Percentiles rank a stretch among this genome's conserved stretches.
These are phyloP conservation scores for Chymomyza amoena DNA, from an alignment of 2,888 invertebrate genomes.

Conservation along the genomic window DNA sequence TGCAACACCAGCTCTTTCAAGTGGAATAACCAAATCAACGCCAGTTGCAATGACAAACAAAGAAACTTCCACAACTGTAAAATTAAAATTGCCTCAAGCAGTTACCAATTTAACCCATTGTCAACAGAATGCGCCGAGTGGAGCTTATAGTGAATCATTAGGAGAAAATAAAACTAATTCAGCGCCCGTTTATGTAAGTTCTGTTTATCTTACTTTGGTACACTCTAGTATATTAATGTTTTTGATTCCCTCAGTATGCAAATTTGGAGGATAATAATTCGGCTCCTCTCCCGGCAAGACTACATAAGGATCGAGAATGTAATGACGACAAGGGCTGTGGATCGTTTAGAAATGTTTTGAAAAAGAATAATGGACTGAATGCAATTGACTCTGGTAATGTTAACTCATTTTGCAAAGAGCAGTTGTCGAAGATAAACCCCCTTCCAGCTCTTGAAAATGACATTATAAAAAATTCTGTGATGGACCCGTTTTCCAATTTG, in stretches of 20 bases:
- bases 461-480: neutral
- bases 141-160: conserved; percentile 29
- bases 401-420: conserved; percentile 1
- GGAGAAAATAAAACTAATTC: conserved; percentile 66
- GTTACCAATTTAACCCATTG: conserved; percentile 8
- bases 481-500: neutral
- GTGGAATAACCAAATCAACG: conserved; percentile 55
- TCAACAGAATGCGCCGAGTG: neutral
- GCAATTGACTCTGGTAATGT: conserved; percentile 14
- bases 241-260: conserved; percentile 39
- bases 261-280: conserved; percentile 42
- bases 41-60: conserved; percentile 39
- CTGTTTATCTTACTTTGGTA: neutral
- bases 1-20: conserved; percentile 42
- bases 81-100: neutral
- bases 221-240: neutral
- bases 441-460: neutral
- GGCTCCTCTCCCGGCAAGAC: conserved; percentile 26
- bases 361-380: conserved; percentile 23
- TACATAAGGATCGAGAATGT: conserved; percentile 17
- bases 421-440: neutral
- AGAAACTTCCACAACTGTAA: conserved; percentile 22
- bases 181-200: conserved; percentile 68
- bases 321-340: conserved; percentile 7
- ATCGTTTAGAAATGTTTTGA: conserved; percentile 14